Conservation (phyloP, 2,797 vertebrate species). For the Dryobates pubescens region DNA sequence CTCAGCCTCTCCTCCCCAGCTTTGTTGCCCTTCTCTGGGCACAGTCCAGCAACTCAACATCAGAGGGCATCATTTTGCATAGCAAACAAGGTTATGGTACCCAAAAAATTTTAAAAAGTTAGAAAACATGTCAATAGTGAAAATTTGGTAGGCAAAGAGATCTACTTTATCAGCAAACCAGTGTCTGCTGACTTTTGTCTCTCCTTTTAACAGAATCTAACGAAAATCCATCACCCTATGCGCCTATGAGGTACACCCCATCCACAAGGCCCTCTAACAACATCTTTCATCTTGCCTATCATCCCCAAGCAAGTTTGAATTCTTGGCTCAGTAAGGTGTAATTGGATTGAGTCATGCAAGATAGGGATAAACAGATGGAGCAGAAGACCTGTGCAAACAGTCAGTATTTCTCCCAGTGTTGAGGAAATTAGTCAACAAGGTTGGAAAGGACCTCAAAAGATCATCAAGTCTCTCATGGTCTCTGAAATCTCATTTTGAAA, state of each 20-base stretch:
- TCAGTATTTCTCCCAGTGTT: not conserved
- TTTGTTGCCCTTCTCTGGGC: too few relatives aligned
- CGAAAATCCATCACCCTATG: not conserved
- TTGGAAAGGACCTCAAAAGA: too few relatives aligned
- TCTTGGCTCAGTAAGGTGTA: not conserved
- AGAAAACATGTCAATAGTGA: not conserved
- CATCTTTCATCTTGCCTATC: not conserved
- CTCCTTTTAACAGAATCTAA: not conserved
- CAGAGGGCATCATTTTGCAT: not conserved
- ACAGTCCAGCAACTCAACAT: too few relatives aligned
- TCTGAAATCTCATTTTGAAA: not conserved
- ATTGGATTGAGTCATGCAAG: not conserved
- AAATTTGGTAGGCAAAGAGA: not conserved
- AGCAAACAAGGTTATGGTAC: not conserved
- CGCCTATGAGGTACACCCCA: not conserved
- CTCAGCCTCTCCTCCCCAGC: too few relatives aligned
- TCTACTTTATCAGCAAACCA: not conserved
- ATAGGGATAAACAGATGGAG: not conserved
- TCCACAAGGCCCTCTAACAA: rapidly evolving
- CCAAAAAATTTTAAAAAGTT: not conserved
- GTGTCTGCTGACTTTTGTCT: not conserved
- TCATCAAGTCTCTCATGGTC: not conserved
- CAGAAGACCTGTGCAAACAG: not conserved
- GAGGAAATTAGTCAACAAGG: not conserved
- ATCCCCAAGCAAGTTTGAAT: not conserved